Conservation (phyloP, 2,113 vertebrate genomes). For the Meriones unguiculatus region DNA sequence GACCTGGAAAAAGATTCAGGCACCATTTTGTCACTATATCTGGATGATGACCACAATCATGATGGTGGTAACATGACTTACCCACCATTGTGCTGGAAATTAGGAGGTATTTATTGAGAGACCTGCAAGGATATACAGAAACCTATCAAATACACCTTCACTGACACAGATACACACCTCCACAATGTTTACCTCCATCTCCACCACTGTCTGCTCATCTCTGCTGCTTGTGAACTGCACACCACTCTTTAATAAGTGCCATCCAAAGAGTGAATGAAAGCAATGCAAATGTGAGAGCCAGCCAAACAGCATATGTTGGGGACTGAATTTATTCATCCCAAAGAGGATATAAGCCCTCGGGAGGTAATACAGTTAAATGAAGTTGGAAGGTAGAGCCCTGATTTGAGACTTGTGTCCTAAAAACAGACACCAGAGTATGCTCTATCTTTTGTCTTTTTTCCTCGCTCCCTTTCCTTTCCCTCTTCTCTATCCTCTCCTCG, state of each 20-base stretch:
- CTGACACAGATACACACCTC: background rate
- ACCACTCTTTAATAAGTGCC: background rate
- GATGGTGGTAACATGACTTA: background rate
- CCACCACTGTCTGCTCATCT: background rate
- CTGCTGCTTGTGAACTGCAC: background rate
- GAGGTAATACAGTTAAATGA: background rate
- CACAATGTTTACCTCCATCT: background rate
- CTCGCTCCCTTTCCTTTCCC: background rate
- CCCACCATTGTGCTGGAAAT: background rate
- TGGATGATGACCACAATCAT: background rate
- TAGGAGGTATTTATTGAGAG: background rate
- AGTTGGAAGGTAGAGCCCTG: background rate
- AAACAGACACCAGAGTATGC: background rate
- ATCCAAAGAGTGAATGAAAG: background rate
- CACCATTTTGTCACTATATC: background rate
- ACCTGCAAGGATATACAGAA: background rate
- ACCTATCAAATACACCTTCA: background rate
- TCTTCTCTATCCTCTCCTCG: background rate
- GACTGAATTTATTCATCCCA: background rate
- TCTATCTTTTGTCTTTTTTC: background rate
- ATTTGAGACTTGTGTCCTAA: background rate
- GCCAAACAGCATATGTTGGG: background rate
- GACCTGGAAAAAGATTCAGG: background rate
- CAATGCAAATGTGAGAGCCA: background rate
- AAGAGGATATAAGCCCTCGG: background rate